Conservation (phyloP, 2,113 vertebrate genomes). For the rat (Rattus norvegicus) region DNA sequence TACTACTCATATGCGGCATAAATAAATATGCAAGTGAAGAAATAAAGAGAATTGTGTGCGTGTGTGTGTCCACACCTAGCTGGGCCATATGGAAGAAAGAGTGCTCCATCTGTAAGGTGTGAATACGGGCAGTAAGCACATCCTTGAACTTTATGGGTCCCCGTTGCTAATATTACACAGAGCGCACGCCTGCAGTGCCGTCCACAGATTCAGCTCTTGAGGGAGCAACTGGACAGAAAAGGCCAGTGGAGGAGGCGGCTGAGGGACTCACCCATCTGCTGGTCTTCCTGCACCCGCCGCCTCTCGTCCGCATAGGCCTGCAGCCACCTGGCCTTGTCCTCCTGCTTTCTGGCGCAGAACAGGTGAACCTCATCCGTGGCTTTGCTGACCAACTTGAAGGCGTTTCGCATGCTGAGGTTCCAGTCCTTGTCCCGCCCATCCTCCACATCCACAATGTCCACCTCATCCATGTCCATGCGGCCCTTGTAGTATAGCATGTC, state of each 20-base stretch:
- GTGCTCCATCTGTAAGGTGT: not conserved
- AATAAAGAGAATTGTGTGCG: not conserved
- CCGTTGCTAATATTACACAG: not conserved
- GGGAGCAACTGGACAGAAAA: not conserved
- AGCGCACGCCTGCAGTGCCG: not conserved
- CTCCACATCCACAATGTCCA: conserved; percentile 89
- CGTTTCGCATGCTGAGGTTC: conserved; percentile 91
- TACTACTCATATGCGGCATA: not conserved
- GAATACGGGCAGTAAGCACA: not conserved
- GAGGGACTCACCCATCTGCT: conserved; percentile 93
- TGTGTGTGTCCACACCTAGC: not conserved
- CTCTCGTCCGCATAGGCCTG: conserved; percentile 93
- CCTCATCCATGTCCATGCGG: conserved; percentile 92
- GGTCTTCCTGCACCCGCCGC: conserved; percentile 93
- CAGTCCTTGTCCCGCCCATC: conserved; percentile 93
- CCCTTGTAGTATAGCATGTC: conserved; percentile 97
- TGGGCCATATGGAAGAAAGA: not conserved
- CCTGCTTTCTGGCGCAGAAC: conserved; percentile 93
- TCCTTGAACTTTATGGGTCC: not conserved
- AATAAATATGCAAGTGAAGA: not conserved
- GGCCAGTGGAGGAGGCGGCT: not conserved
- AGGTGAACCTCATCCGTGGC: conserved; percentile 90
- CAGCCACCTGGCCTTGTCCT: conserved; percentile 96
- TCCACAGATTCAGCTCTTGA: too few relatives aligned
- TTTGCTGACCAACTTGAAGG: conserved; percentile 91